Base-by-base conservation (phyloP, 2,113 vertebrate species). In the Neolamprologus kungweensis region DNA sequence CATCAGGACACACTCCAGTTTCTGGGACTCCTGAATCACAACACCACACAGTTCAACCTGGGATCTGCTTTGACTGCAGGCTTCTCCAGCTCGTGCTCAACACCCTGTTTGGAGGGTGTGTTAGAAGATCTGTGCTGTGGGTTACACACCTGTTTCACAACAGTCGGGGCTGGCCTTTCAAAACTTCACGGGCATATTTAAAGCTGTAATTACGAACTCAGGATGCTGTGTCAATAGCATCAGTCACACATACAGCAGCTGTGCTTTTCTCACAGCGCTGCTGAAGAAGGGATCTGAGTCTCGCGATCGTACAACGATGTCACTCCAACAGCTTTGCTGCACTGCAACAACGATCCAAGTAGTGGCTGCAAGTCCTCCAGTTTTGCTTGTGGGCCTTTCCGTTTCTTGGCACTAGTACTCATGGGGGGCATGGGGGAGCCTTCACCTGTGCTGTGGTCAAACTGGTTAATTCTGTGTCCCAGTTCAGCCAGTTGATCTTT, bases 281-380 rank as follows among this genome's bases (percentile, higher is more conserved):
- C 58, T n/a, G 31, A 63, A 63, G 17, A 37, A 12, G 10, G 1
- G 31, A 65, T 65, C 33, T 2, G 33, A 2, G 2, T 19, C 58
- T 60, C 0, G 5, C 4, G 0, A 65, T n/a, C 1, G 4, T 21
- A n/a, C 3, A 37, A 13, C 4, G 0, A 37, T 7, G 60, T 35
- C 60, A n/a, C 60, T 35, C 60, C 60, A 65, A n/a, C 60, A 37
- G 60, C 60, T 37, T 65, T 37, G 31, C 31, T 37, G 9, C 17
- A 31, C 60, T 37, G 60, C 33, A n/a, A 35, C 31, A 1, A 7
- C 3, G 60, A 1, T 35, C 10, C 31, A 37, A 2, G 17, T 37
- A n/a, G 31, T 12, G 6, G 31, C 60, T 65, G 31, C 31, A 65
- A 2, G 31, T 37, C 60, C 31, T 65, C 10, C 0, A 65, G 60